Percentiles rank a stretch among this genome's conserved stretches.
Conservation (phyloP, 2,113 vertebrate species). For the Etheostoma spectabile region DNA sequence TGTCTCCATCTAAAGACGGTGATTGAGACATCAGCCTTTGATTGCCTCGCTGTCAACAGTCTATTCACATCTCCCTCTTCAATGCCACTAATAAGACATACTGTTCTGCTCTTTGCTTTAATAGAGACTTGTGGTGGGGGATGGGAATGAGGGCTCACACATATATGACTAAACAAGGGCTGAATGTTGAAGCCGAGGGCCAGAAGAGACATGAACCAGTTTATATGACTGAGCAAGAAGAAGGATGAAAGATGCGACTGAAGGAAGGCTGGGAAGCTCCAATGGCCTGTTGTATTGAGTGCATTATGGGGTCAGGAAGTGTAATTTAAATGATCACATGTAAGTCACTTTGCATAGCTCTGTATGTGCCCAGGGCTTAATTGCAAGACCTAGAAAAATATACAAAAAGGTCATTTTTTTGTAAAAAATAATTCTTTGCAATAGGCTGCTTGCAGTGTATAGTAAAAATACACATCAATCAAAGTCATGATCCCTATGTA, state of each 20-base stretch:
- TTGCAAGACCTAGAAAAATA: constrained; percentile 30
- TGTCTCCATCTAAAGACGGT: constrained; percentile 43
- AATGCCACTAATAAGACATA: constrained; percentile 63
- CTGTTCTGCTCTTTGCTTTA: constrained; percentile 53
- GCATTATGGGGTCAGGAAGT: constrained; percentile 16
- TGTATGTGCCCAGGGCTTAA: constrained; percentile 5
- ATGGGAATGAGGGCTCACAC: constrained; percentile 51
- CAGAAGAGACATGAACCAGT: constrained; percentile 58
- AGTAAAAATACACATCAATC: constrained; percentile 2
- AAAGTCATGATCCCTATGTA: constrained; percentile 47
- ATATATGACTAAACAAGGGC: constrained; percentile 54
- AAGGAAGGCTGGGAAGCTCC: constrained; percentile 9
- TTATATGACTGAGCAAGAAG: constrained; percentile 49
- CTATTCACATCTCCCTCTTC: constrained; percentile 47
- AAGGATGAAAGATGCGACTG: constrained; percentile 16
- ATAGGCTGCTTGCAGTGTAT: background rate
- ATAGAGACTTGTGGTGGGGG: constrained; percentile 52
- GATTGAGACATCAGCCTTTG: constrained; percentile 57
- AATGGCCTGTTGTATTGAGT: constrained; percentile 1
- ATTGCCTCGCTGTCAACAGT: constrained; percentile 46
- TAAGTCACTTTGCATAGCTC: background rate
- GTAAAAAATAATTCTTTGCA: constrained; percentile 5
- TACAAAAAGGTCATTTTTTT: constrained; percentile 28
- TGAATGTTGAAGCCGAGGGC: constrained; percentile 65
- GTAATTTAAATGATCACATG: constrained; percentile 6